Percentiles rank a stretch among this genome's conserved stretches.
These are phyloP conservation scores for Drosophila hamatofila DNA, from an alignment of 2,888 invertebrate species.

Conservation along the genomic window DNA sequence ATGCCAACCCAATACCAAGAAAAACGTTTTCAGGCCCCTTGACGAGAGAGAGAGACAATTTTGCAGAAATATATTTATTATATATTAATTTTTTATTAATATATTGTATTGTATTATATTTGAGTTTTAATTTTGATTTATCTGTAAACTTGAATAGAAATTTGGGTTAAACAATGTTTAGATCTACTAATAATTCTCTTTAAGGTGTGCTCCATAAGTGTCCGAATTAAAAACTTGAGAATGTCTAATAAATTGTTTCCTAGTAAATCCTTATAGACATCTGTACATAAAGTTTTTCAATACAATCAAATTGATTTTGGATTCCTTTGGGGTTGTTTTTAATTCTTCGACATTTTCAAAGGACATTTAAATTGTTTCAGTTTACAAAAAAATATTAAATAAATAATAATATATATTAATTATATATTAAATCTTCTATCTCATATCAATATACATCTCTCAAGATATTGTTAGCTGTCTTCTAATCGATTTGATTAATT, in stretches of 20 bases:
- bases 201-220: not conserved
- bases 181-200: no score
- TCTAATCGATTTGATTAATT: no score
- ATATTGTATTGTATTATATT: not conserved
- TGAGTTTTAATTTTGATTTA: no score
- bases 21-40: not conserved
- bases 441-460: no score
- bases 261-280: not conserved
- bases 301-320: not conserved
- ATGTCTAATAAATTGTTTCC: not conserved
- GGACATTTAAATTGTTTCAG: no score
- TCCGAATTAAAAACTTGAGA: not conserved
- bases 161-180: not conserved
- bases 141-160: no score
- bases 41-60: no score
- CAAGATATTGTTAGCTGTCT: no score
- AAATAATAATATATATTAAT: no score
- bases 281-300: not conserved
- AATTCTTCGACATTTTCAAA: not conserved
- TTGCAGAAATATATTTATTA: not conserved
- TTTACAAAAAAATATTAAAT: no score
- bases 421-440: no score
- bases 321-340: not conserved
- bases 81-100: not conserved
- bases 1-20: slow-evolving; percentile 4